These are phyloP conservation scores for zebrafish (Danio rerio) DNA, from an alignment of 2,113 vertebrate species.

Conservation along the genomic window DNA sequence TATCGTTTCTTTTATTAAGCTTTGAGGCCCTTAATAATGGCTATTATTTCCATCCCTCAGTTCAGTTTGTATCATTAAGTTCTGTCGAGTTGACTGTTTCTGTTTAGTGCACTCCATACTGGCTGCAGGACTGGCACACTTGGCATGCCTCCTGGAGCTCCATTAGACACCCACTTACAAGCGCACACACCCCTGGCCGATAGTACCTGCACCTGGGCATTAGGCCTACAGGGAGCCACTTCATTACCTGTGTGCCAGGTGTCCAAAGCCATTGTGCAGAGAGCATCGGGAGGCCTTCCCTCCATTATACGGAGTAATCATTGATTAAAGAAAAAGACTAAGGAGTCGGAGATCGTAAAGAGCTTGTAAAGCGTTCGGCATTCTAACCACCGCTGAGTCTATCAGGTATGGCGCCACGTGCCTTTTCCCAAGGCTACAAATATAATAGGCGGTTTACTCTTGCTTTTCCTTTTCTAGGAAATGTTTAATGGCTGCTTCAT, in stretches of 20 bases:
- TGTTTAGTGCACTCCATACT: constrained; percentile 36
- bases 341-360: constrained; percentile 56
- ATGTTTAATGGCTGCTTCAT: constrained; percentile 70
- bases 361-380: constrained; percentile 51
- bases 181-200: constrained; percentile 38
- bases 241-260: constrained; percentile 50
- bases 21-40: constrained; percentile 9
- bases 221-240: constrained; percentile 42
- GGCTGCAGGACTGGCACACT: constrained; percentile 44
- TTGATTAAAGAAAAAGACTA: constrained; percentile 52
- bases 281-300: constrained; percentile 16
- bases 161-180: constrained; percentile 53
- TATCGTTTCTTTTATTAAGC: constrained; percentile 12
- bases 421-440: constrained; percentile 62
- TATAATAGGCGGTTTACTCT: constrained; percentile 69
- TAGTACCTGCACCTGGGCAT: constrained; percentile 45
- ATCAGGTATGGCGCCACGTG: constrained; percentile 69
- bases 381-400: constrained; percentile 52
- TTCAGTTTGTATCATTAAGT: constrained; percentile 20
- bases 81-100: constrained; percentile 25
- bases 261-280: constrained; percentile 22
- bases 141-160: constrained; percentile 51
- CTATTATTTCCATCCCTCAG: constrained; percentile 32
- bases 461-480: constrained; percentile 61
- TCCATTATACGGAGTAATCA: constrained; percentile 48